Conservation (phyloP, 2,113 vertebrate genomes). For the Neofelis nebulosa region DNA sequence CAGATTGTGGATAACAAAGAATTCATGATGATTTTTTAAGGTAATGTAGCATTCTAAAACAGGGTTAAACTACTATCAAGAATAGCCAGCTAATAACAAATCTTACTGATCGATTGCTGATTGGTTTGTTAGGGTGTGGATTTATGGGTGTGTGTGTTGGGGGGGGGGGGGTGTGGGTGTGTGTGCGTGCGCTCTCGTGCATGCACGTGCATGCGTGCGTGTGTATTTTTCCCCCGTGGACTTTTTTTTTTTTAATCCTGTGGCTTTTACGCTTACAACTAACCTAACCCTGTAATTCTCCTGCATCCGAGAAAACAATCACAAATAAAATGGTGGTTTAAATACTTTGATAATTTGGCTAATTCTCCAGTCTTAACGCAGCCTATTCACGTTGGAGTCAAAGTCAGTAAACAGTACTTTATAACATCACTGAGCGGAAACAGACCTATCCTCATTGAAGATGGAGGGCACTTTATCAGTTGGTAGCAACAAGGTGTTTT, state of each 20-base stretch:
- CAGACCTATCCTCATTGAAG: not conserved
- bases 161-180: too few relatives aligned
- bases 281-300: constrained; percentile 59
- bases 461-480: constrained; percentile 35
- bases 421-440: not conserved
- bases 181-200: too few relatives aligned
- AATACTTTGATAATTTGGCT: constrained; percentile 55
- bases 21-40: constrained; percentile 63
- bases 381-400: constrained; percentile 9
- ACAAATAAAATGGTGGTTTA: constrained; percentile 39
- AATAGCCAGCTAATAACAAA: constrained; percentile 69
- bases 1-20: constrained; percentile 64
- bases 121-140: constrained; percentile 24
- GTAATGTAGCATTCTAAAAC: constrained; percentile 46
- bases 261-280: constrained; percentile 70
- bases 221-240: constrained; percentile 1
- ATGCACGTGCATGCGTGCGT: not conserved
- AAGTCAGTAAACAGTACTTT: not conserved
- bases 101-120: constrained; percentile 64
- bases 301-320: constrained; percentile 64
- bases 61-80: constrained; percentile 60
- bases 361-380: constrained; percentile 50
- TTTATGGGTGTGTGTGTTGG: not conserved
- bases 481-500: not conserved
- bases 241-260: constrained; percentile 66